Evolutionary conservation across 2,888 invertebrate species (phyloP), one percentile per base, ranked within the genome.

Genomic region (Thereva nobilitata): DNA sequence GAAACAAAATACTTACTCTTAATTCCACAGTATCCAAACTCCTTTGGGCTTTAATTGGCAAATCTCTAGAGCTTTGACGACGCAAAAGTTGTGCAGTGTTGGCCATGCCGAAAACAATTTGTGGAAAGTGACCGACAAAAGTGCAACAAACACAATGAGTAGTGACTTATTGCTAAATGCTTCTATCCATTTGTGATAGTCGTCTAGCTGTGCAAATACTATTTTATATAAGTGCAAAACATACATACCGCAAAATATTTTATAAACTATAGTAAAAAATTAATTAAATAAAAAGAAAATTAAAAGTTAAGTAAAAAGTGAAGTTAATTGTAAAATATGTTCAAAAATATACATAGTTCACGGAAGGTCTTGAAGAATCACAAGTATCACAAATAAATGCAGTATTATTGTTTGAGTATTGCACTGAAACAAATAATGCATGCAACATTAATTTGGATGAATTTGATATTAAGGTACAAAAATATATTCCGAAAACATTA

Each of bases 81-180:
- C 94, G 86, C 77, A 93, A 88, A 77, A 94, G 84, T 82, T 94
- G 94, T 66, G 93, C 93, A 73, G 93, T 92, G 80, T 94, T 94
- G 76, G 94, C 93, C 94, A 94, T 57, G 61, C 59, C 54, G 64
- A 23, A 41, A 37, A 45, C 5, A 12, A 42, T 10, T 38, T 40
- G 65, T 55, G 56, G 10, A 55, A 23, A 23, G 12, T 55, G 47
- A 23, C 23, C 1, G 23, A 23, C 23, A 23, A 23, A 23, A 23
- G 23, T 23, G 23, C 23, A 23, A 23, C 23, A 23, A 23, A 40
- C 38, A 47, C 45, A 45, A 56, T 40, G 9, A 56, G 59, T 49
- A 55, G 12, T 34, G 23, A 52, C 56, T 67, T 64, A 68, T 67
- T 70, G 67, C 68, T 70, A 70, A 67, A 67, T 70, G 65, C 67